A percentile compares a stretch with the other conserved stretches of the same genome.
These are phyloP conservation scores for Cynaeus angustus DNA, from an alignment of 2,888 invertebrate genomes.

Conservation along the genomic window DNA sequence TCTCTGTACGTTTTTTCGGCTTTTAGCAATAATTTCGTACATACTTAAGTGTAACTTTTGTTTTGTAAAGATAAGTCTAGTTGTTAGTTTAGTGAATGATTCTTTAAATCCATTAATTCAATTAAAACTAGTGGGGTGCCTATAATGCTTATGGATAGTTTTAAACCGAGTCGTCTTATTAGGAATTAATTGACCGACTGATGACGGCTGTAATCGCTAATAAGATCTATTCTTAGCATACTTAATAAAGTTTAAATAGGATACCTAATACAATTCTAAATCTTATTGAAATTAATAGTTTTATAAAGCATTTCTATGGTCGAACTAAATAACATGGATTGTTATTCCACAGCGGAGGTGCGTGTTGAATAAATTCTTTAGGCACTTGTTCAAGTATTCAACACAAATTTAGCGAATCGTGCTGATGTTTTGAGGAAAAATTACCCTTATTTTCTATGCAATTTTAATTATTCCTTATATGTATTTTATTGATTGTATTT, in stretches of 20 bases:
- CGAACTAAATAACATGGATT: conserved; percentile 40
- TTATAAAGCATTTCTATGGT: conserved; percentile 44
- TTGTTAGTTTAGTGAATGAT: conserved; percentile 47
- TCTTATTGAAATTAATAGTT: conserved; percentile 47
- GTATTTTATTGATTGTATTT: conserved; percentile 44
- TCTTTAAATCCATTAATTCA: conserved; percentile 46
- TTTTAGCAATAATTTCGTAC: conserved; percentile 47
- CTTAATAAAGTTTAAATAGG: conserved; percentile 43
- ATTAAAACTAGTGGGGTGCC: conserved; percentile 49
- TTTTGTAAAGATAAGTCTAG: conserved; percentile 46
- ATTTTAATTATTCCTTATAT: conserved; percentile 42
- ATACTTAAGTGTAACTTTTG: conserved; percentile 40
- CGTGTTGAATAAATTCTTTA: conserved; percentile 27
- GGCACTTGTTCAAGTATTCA: conserved; percentile 47
- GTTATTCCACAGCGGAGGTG: conserved; percentile 29
- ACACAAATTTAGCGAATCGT: conserved; percentile 25
- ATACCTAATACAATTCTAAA: conserved; percentile 47
- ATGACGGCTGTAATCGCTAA: conserved; percentile 36
- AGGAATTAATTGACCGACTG: conserved; percentile 37
- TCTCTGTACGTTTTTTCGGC: conserved; percentile 28
- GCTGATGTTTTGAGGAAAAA: conserved; percentile 12
- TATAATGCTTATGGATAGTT: conserved; percentile 51
- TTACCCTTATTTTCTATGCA: conserved; percentile 36
- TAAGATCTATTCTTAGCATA: conserved; percentile 46
- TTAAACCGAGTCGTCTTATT: conserved; percentile 45